Evolutionary conservation across 2,888 invertebrate species (phyloP), one percentile per base, ranked within the genome.

Genomic region (Calephelis perditalis): DNA sequence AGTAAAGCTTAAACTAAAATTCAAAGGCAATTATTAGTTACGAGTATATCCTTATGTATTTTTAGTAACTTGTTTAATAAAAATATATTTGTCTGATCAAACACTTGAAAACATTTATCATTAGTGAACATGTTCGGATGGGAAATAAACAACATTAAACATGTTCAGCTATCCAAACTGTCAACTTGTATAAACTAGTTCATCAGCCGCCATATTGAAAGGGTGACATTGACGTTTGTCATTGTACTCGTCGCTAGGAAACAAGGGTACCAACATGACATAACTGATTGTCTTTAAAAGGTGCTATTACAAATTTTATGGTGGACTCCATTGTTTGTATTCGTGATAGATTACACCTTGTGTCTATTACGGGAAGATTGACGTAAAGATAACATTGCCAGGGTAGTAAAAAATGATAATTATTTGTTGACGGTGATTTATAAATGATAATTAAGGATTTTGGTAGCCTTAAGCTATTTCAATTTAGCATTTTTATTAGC

Each of bases 251-350:
- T 69, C 64, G 68, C 69, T 57, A 62, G 59, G 70, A 45, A 64
- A 71, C 67, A 55, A 58, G 46, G 57, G 58, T 62, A 60, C 62
- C 67, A 71, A 70, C 70, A 71, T 63, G 64, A 64, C 64, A 58
- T 58, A 67, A 65, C 63, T 61, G 65, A 67, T 65, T 59, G 64
- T 65, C 43, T 60, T 49, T 49, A 49, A 49, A 49, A 49, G 49
- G 49, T 49, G 26, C 49, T 49, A 49, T 49, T 49, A 49, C 49
- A 49, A 49, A 49, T 49, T 12, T 49, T 49, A 49, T 26, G 49
- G 49, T 49, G 15, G 49, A 49, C 15, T 49, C 26, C 49, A 49
- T 49, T 49, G 49, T 49, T 49, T 49, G 49, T 26, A 49, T 49
- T 49, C 49, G 49, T 49, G 49, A 49, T 49, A 49, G 26, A 49